These are phyloP conservation scores for Druon quercuslanigerum DNA, from an alignment of 1,140 invertebrate genomes.

Conservation along the genomic window DNA sequence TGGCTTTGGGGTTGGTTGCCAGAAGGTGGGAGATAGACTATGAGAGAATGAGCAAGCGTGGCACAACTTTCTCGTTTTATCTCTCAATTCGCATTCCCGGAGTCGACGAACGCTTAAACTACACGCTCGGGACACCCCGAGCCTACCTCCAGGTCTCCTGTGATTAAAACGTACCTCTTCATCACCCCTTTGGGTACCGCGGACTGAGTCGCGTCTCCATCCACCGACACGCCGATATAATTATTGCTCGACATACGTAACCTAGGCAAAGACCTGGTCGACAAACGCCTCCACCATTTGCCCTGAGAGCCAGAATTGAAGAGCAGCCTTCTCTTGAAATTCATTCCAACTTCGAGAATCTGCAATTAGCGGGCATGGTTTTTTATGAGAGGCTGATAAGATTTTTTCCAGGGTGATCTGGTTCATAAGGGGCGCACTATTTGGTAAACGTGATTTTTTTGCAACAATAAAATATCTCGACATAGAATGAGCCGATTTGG, in stretches of 20 bases:
- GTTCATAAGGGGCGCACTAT: too few relatives aligned
- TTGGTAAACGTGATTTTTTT: too few relatives aligned
- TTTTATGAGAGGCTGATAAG: too few relatives aligned
- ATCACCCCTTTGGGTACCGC: slow-evolving; percentile 24
- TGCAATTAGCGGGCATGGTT: slow-evolving; percentile 60
- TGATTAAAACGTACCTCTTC: slow-evolving; percentile 68
- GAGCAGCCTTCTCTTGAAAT: slow-evolving; percentile 61
- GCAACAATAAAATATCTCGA: too few relatives aligned
- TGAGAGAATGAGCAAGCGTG: slow-evolving; percentile 31
- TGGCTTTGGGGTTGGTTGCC: slow-evolving; percentile 32
- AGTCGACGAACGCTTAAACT: slow-evolving; percentile 69
- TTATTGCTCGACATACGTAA: slow-evolving; percentile 70
- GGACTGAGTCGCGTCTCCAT: too few relatives aligned
- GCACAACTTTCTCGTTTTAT: slow-evolving; percentile 69
- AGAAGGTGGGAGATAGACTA: slow-evolving; percentile 49
- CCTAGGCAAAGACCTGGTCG: slow-evolving; percentile 61
- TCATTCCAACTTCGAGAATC: slow-evolving; percentile 69
- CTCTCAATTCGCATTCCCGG: slow-evolving; percentile 70
- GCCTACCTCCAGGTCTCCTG: slow-evolving; percentile 66
- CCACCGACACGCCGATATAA: slow-evolving; percentile 61
- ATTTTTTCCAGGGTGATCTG: too few relatives aligned
- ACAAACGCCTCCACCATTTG: slow-evolving; percentile 59
- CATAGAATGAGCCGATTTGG: too few relatives aligned
- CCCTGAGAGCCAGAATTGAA: slow-evolving; percentile 64
- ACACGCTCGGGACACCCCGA: slow-evolving; percentile 57